Base-by-base conservation (phyloP, 2,797 vertebrate genomes). In the Chaetophractus vellerosus region DNA sequence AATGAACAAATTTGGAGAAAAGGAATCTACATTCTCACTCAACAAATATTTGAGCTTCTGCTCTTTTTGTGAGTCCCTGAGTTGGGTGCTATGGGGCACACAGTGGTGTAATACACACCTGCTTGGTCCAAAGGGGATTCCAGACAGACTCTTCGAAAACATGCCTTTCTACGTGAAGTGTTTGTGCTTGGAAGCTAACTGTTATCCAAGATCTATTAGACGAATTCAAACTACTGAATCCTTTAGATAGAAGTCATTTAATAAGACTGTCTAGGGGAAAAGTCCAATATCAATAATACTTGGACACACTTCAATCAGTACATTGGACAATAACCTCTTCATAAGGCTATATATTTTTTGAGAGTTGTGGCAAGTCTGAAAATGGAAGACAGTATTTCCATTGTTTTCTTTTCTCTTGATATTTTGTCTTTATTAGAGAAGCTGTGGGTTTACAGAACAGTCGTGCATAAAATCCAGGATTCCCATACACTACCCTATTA, bases 281-380 rank as follows among this genome's bases (percentile, higher is more conserved):
- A 92, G n/a, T 68, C 48, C 31, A 85, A 31, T 52, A 66, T 81
- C 88, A 93, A 41, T 95, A 91, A 64, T 72, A 84, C 78, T 78
- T 96, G 95, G 91, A 96, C n/a, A 61, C 9, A 84, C 88, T 95
- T 95, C 86, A 97, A 12, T 96, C 90, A 91, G 79, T 84, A 81
- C 38, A 41, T 55, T 88, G 50, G 84, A 87, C 84, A 95, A 80
- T 91, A 96, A 95, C 50, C 18, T 80, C 89, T 92, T 96, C 88
- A 72, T 9, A 71, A 52, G 9, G 6, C 23, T 64, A 4, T 76
- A 23, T 64, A 4, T 76, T 81, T 86, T 93, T 26, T 89, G 71
- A 76, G 95, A 68, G 76, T 90, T 91, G 75, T 91, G 87, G 91
- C 87, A 97, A 84, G 83, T 88, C 75, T 95, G 59, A 66, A 95